Evolutionary conservation across 2,797 vertebrate species (phyloP), one percentile per base, ranked within the genome.

Genomic region (Siniperca scherzeri): DNA sequence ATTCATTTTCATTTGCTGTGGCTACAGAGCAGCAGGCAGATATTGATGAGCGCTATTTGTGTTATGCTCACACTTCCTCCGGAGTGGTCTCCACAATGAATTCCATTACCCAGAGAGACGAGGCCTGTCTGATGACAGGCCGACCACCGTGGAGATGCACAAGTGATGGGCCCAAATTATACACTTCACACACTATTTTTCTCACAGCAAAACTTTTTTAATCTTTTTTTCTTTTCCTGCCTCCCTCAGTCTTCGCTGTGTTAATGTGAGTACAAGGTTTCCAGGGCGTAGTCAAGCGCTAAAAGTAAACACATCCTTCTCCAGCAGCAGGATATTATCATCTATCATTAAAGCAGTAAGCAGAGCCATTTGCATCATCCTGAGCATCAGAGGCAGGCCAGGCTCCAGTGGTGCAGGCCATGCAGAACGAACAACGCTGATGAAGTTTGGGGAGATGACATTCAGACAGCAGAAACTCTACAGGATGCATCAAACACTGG

Each of bases 31-130:
- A 84, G 89, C 83, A 81, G 89, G 82, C 80, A 83, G 81, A 89
- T 87, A 90, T 78, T 89, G 88, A 93, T 86, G 91, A 89, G 82
- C 7, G n/a, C 85, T 19, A 88, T 93, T 90, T 85, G 78, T 90
- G 87, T 91, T 84, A 72, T 80, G 53, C 81, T 82, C 83, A 78
- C 80, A 77, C 86, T 88, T 82, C 86, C 86, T 86, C 75, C 67
- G 22, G 62, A 92, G 89, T 80, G 85, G 85, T 80, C 80, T 55
- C 66, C 77, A 77, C 82, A 57, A 76, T 72, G 81, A 85, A 82
- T 70, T 68, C 85, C 70, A 88, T 92, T 88, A 88, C 75, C 86
- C 79, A 66, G 77, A 76, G 70, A 81, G 85, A 84, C 6, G 5
- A 60, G 16, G 66, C 48, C 36, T 11, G 7, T 78, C 73, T 75